phyloP scores from a whole-genome alignment of 2,888 invertebrate genomes.

The Mimumesa dahlbomi region DNA sequence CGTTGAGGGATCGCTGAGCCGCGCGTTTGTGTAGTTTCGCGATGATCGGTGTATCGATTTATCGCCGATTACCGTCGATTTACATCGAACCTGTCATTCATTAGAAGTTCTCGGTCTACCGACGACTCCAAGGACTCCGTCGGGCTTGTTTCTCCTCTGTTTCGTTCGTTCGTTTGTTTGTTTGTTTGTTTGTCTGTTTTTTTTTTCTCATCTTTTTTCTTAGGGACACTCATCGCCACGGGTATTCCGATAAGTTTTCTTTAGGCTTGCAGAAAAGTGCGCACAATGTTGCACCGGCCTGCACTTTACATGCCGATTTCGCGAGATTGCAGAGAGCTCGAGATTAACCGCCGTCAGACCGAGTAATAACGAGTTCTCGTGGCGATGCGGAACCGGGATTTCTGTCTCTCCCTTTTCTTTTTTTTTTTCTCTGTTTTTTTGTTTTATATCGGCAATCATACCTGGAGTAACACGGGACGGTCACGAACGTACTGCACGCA shows the following conservation, averaged over 20 bases:
- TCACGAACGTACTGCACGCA: constrained; percentile 44
- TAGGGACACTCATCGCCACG: constrained; percentile 22
- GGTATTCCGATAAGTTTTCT: constrained; percentile 11
- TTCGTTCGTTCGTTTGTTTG: too few species aligned
- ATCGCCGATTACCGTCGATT: too few species aligned
- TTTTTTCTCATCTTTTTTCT: too few species aligned
- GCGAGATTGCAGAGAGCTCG: constrained; percentile 51
- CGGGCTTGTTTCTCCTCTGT: constrained; percentile 29
- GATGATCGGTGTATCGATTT: too few species aligned
- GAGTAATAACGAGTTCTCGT: constrained; percentile 44
- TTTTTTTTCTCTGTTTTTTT: not conserved
- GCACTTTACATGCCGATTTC: constrained; percentile 52
- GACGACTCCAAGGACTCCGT: constrained; percentile 43
- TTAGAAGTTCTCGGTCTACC: too few species aligned
- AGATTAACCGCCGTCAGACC: constrained; percentile 40
- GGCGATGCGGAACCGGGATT: constrained; percentile 44
- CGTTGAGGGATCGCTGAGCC: too few species aligned
- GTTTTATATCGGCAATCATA: constrained; percentile 19
- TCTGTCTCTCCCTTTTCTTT: constrained; percentile 34
- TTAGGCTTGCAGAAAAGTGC: constrained; percentile 24
- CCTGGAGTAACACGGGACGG: constrained; percentile 26
- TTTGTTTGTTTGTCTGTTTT: too few species aligned
- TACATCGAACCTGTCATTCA: too few species aligned
- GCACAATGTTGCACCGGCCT: constrained; percentile 25
- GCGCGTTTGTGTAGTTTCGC: too few species aligned